phyloP scores from a whole-genome alignment of 2,888 invertebrate species.

The Melieria omissa region DNA sequence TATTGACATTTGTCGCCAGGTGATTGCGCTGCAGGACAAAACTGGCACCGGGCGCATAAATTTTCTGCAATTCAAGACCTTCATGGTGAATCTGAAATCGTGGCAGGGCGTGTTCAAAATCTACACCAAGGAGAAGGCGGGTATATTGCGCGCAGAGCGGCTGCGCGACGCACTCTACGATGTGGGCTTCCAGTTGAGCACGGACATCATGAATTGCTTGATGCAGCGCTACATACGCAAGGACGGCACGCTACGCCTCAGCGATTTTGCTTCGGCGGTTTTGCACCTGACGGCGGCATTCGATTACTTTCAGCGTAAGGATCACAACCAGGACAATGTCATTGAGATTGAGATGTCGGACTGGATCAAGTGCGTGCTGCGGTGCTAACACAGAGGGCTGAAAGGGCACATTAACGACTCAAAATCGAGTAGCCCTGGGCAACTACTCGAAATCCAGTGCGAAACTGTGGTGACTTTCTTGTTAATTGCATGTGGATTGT shows the following conservation, averaged over 20 bases:
- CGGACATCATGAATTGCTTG: conserved; percentile 83
- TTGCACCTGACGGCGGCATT: conserved; percentile 89
- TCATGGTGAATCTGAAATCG: conserved; percentile 89
- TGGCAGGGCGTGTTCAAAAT: conserved; percentile 93
- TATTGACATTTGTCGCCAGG: conserved; percentile 90
- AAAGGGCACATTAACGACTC: background rate
- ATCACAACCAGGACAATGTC: conserved; percentile 82
- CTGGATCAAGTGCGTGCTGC: conserved; percentile 65
- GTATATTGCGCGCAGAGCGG: conserved; percentile 87
- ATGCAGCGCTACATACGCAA: conserved; percentile 91
- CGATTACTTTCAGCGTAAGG: conserved; percentile 80
- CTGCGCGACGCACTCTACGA: conserved; percentile 85
- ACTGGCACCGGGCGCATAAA: conserved; percentile 83
- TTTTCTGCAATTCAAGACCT: conserved; percentile 87
- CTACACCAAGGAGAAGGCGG: conserved; percentile 90
- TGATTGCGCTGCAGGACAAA: conserved; percentile 86
- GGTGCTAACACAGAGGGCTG: conserved; percentile 53
- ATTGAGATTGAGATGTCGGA: conserved; percentile 85
- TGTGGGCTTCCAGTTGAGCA: conserved; percentile 88
- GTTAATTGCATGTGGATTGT: no score
- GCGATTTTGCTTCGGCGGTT: conserved; percentile 91
- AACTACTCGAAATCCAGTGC: no score
- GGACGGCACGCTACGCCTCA: conserved; percentile 90
- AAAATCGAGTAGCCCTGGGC: no score
- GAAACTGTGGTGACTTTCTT: no score